phyloP scores from a whole-genome alignment of 2,113 vertebrate species.

The Argyrosomus japonicus region DNA sequence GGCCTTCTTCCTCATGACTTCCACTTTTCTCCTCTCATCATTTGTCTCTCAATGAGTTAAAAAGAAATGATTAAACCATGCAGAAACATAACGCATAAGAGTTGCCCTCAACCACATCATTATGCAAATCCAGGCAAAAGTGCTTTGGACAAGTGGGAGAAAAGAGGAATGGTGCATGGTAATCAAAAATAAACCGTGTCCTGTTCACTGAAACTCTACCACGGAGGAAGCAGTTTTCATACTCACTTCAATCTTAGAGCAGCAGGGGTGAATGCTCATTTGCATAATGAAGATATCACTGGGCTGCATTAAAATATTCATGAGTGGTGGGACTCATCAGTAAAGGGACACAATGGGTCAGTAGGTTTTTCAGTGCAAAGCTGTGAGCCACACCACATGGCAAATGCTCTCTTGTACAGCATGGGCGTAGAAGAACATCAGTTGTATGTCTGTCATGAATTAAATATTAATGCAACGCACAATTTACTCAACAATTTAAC shows the following conservation, averaged over 20 bases:
- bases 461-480: constrained; percentile 43
- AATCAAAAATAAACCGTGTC: constrained; percentile 16
- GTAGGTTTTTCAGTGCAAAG: constrained; percentile 33
- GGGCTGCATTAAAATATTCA: constrained; percentile 71
- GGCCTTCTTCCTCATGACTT: background rate
- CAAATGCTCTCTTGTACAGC: constrained; percentile 23
- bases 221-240: background rate
- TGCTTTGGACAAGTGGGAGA: constrained; percentile 16
- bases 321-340: constrained; percentile 63
- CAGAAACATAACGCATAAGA: background rate
- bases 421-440: background rate
- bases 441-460: constrained; percentile 28
- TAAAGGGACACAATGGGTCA: constrained; percentile 40
- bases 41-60: background rate
- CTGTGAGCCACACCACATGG: constrained; percentile 48
- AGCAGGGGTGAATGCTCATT: constrained; percentile 45
- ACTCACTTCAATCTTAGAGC: constrained; percentile 24
- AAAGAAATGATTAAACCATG: background rate
- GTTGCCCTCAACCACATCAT: constrained; percentile 6
- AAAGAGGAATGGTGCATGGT: background rate
- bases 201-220: background rate
- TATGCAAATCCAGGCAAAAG: constrained; percentile 13
- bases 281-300: constrained; percentile 60
- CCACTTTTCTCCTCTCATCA: background rate
- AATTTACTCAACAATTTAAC: background rate